A percentile compares a stretch with the other conserved stretches of the same genome.
phyloP scores from a whole-genome alignment of 2,797 vertebrate species.

The Gymnocypris eckloni region DNA sequence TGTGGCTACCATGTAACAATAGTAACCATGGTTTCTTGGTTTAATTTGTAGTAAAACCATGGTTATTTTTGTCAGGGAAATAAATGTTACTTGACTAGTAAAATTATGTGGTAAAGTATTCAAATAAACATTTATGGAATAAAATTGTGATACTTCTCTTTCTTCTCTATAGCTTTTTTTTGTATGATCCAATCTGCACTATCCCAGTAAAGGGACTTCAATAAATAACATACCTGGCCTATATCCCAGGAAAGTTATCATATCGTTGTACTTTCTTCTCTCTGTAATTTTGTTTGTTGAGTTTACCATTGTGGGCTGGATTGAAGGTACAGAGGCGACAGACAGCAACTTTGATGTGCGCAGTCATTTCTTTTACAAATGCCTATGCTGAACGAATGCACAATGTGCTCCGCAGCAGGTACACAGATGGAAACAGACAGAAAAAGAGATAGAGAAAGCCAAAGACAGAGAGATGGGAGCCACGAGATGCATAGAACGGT shows the following conservation, averaged over 20 bases:
- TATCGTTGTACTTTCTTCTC: slow-evolving; percentile 35
- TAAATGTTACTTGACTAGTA: background rate
- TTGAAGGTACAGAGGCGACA: slow-evolving; percentile 42
- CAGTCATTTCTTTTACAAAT: slow-evolving; percentile 59
- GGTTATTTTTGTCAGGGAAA: background rate
- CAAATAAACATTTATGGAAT: background rate
- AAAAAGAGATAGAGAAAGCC: slow-evolving; percentile 12
- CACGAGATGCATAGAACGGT: slow-evolving; percentile 8
- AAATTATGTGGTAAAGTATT: background rate
- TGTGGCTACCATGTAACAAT: background rate
- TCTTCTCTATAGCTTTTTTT: background rate
- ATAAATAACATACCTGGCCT: slow-evolving; percentile 44
- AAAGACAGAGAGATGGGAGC: slow-evolving; percentile 34
- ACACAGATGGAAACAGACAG: slow-evolving; percentile 37
- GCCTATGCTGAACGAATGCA: slow-evolving; percentile 57
- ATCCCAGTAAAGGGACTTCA: slow-evolving; percentile 40
- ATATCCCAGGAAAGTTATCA: slow-evolving; percentile 40
- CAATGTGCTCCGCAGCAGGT: slow-evolving; percentile 46
- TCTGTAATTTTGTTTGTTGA: slow-evolving; percentile 23
- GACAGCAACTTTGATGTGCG: slow-evolving; percentile 47
- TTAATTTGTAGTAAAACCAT: background rate
- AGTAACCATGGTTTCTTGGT: background rate
- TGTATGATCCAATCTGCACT: slow-evolving; percentile 5
- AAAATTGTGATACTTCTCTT: background rate
- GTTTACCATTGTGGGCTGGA: slow-evolving; percentile 42